Conservation (phyloP, 2,888 invertebrate genomes). For the Lithodes maja region DNA sequence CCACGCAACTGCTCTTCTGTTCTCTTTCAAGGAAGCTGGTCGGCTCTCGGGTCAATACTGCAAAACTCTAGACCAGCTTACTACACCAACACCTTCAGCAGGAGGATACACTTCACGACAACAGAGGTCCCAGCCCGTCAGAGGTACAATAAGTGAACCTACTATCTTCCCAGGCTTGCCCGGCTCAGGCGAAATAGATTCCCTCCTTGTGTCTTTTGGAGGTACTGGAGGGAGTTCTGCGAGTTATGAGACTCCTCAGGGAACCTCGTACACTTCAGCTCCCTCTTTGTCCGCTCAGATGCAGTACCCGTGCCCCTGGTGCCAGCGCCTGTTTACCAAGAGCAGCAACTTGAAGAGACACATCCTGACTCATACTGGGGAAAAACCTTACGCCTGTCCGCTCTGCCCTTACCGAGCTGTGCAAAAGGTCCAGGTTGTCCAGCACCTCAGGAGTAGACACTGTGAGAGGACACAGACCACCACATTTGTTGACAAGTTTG, state of each 20-base stretch:
- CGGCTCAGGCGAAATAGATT: constrained; percentile 41
- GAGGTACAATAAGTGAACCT: neutral
- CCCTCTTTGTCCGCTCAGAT: constrained; percentile 22
- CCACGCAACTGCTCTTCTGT: constrained; percentile 60
- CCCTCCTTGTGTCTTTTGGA: constrained; percentile 44
- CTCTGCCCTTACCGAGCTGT: constrained; percentile 58
- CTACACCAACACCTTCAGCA: neutral
- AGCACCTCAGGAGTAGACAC: constrained; percentile 47
- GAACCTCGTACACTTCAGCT: constrained; percentile 25
- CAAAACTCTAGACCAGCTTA: constrained; percentile 39
- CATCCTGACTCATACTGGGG: constrained; percentile 56
- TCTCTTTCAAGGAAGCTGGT: constrained; percentile 51
- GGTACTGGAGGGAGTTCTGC: neutral
- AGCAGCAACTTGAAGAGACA: constrained; percentile 62
- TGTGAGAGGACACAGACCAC: neutral
- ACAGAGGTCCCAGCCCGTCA: constrained; percentile 12
- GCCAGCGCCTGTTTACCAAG: constrained; percentile 52
- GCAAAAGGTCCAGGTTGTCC: constrained; percentile 62
- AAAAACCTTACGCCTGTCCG: constrained; percentile 59
- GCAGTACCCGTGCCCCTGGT: constrained; percentile 55
- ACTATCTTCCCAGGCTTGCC: constrained; percentile 6
- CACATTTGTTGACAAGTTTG: neutral
- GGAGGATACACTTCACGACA: constrained; percentile 27
- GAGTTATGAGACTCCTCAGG: constrained; percentile 12
- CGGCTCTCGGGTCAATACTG: constrained; percentile 43